Base-by-base conservation (phyloP, 2,113 vertebrate genomes). In the Oplegnathus fasciatus region DNA sequence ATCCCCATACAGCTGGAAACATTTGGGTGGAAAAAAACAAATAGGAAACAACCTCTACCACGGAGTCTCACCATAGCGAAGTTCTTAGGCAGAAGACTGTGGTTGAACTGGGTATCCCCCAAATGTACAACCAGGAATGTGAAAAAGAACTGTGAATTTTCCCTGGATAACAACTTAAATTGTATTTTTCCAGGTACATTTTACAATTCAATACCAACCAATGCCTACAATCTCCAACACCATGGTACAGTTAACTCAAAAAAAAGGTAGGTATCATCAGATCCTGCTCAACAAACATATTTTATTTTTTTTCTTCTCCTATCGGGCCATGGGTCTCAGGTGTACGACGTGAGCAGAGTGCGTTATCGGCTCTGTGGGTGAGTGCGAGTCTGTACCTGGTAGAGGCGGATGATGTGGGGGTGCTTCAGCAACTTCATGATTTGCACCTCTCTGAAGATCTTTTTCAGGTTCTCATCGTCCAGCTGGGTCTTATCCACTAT, bases 391-490 rank as follows among this genome's bases (percentile, higher is more conserved):
- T 57, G 58, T 88, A 99, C 98, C 98, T 99, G 98, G 94, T 99
- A 99, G 9, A 99, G 95, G 83, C 98, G 96, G 94, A 99, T 99
- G 94, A 99, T 99, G 75, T 99, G 98, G 0, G 98, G 98, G 89
- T 99, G 98, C 92, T 97, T 97, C 75, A 99, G 96, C 97, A 99
- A 96, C 96, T 99, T 99, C 98, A 99, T 99, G 86, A 99, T 98
- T 93, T 99, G 98, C 67, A 99, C 98, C 92, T 99, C 98, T 86
- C 98, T 94, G 91, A 99, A 99, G 80, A 99, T 99, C 95, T 99
- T 99, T 95, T 99, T 99, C 87, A 99, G 95, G 92, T 99, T 99
- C 93, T 99, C 98, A 42, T 99, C 98, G 40, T 99, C 98, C 93
- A 99, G 94, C 95, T 99, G 98, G 4, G 97, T 98, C 94, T 99